Percentiles rank a stretch among this genome's conserved stretches.
Evolutionary conservation across 1,140 invertebrate genomes (phyloP).

Genomic region (Maconellicoccus hirsutus): DNA sequence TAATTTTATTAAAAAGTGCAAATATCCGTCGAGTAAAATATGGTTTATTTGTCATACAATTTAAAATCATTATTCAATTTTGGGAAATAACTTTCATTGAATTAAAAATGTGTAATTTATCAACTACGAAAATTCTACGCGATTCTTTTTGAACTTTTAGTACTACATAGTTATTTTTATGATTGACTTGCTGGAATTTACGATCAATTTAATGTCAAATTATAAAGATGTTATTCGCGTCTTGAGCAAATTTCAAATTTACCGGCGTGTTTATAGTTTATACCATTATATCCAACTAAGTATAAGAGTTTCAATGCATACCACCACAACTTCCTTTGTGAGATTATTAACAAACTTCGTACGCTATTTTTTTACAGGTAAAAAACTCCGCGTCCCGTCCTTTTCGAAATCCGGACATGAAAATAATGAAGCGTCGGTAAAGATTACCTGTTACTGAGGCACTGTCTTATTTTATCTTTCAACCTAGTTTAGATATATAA

Average conservation of each 20-base stretch:
- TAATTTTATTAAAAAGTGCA: too few species aligned
- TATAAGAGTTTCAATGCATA: too few species aligned
- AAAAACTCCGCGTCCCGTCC: background rate
- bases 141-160: background rate
- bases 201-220: background rate
- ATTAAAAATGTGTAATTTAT: too few species aligned
- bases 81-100: too few species aligned
- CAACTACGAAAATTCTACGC: background rate
- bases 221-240: too few species aligned
- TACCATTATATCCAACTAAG: too few species aligned
- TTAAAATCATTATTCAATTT: too few species aligned
- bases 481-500: background rate
- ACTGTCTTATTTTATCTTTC: background rate
- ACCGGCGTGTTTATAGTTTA: too few species aligned
- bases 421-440: background rate
- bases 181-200: background rate
- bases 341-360: background rate
- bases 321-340: too few species aligned
- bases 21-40: too few species aligned
- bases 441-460: background rate
- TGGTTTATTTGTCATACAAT: too few species aligned
- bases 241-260: background rate
- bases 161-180: background rate
- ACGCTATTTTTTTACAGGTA: background rate
- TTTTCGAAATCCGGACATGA: constrained; percentile 4